phyloP scores from a whole-genome alignment of 2,113 vertebrate species.

The Xenotilapia caudafasciata region DNA sequence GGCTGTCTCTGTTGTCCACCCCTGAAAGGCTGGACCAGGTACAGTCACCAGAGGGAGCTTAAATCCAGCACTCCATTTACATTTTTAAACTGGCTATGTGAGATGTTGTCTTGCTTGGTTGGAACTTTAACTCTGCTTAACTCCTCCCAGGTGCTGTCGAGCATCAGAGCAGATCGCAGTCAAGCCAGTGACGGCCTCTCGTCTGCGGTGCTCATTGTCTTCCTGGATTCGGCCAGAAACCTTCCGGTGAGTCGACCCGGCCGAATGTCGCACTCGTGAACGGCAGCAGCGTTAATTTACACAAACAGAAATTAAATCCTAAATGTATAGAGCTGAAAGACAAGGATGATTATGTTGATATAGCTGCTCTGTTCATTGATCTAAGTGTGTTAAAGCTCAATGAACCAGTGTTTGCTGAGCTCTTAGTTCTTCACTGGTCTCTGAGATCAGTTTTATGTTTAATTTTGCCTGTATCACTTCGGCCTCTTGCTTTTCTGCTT shows the following conservation, averaged over 20 bases:
- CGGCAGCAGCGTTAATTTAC: neutral
- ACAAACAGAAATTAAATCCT: neutral
- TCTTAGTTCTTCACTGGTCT: neutral
- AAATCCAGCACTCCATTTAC: neutral
- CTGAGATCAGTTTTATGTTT: neutral
- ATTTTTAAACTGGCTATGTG: accelerated
- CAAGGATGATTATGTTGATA: neutral
- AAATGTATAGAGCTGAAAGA: neutral
- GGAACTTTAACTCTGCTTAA: neutral
- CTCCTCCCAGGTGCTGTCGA: conserved; percentile 74
- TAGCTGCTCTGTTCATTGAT: neutral
- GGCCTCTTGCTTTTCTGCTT: neutral
- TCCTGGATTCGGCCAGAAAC: conserved; percentile 89
- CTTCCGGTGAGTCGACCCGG: conserved; percentile 82
- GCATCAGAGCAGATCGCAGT: conserved; percentile 80
- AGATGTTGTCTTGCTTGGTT: accelerated
- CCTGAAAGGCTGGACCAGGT: conserved; percentile 86
- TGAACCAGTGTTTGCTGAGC: neutral
- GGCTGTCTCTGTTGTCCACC: conserved; percentile 79
- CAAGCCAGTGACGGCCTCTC: conserved; percentile 88
- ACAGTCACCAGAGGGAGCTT: accelerated
- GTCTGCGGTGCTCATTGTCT: conserved; percentile 87
- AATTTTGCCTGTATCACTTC: neutral
- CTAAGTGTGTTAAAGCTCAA: neutral
- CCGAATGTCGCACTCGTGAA: neutral